Evolutionary conservation across 2,113 vertebrate genomes (phyloP), one percentile per base, ranked within the genome.

Genomic region (Camarhynchus parvulus): DNA sequence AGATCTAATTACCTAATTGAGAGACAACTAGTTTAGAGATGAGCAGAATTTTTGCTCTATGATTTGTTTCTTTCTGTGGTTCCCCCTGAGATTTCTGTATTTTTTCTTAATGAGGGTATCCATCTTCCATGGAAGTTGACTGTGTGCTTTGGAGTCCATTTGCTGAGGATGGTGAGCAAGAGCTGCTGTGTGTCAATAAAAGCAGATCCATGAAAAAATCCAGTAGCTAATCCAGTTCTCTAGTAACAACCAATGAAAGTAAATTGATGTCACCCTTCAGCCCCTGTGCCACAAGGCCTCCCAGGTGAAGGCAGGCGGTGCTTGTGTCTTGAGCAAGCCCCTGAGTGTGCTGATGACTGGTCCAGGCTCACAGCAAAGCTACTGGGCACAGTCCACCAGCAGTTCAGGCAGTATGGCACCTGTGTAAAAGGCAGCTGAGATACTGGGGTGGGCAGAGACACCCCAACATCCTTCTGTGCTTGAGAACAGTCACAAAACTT

Each of bases 321-420:
- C 13, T 39, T 62, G 27, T 49, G 44, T 21, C 49, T 61, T 30
- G 27, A 92, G 24, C 30, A 69, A 66, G 50, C 8, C 55, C 30
- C 50, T 69, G 50, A 56, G 41, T 2, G 0, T 56, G 41, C n/a
- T 3, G 1, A 22, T 2, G 3, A 37, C 61, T 44, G 67, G 13
- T 69, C 35, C 41, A 27, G 49, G 18, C 70, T 83, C 55, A n/a
- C 19, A 53, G 55, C 0, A 2, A 85, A 92, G 22, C 3, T 2
- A 4, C 53, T 5, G 37, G 63, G n/a, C 25, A 49, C 28, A 49
- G 55, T 59, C 68, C 69, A 62, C 41, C n/a, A 53, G 69, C 69
- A 87, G 4, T 21, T 24, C 10, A 39, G 39, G 58, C 35, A 56
- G 35, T 31, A 13, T 8, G 18, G 46, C 77, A 49, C 22, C 73